phyloP scores from a whole-genome alignment of 2,113 vertebrate genomes.

The Cyprinodon variegatus region DNA sequence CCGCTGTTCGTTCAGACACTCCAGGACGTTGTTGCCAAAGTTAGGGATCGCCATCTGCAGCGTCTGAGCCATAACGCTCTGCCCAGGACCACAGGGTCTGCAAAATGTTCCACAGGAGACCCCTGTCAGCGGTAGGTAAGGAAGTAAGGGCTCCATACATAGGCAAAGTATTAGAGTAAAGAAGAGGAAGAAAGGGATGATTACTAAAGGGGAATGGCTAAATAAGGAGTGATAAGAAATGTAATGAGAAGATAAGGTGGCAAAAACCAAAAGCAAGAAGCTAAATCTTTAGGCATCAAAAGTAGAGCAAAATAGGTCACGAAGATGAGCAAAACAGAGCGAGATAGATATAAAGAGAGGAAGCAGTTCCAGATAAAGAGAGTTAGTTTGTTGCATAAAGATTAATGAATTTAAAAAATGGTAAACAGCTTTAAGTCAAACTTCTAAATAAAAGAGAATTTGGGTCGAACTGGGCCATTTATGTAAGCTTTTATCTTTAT shows the following conservation, averaged over 20 bases:
- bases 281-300: not conserved
- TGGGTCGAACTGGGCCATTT: slow-evolving; percentile 44
- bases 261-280: not conserved
- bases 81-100: slow-evolving; percentile 77
- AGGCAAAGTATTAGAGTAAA: not conserved
- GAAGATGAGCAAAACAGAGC: slow-evolving; percentile 3
- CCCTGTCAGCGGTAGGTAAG: not conserved
- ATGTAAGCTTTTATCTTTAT: slow-evolving; percentile 42
- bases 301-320: not conserved
- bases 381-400: slow-evolving; percentile 27
- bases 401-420: slow-evolving; percentile 51
- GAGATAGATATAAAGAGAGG: not conserved
- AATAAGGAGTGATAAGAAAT: not conserved
- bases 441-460: slow-evolving; percentile 47
- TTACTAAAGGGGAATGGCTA: not conserved
- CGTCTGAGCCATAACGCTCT: slow-evolving; percentile 91
- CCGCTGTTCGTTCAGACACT: slow-evolving; percentile 97
- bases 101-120: not conserved
- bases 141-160: not conserved
- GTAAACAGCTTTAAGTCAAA: slow-evolving; percentile 48
- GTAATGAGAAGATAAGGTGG: not conserved
- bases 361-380: slow-evolving; percentile 6
- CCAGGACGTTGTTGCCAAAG: slow-evolving; percentile 96
- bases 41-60: slow-evolving; percentile 99
- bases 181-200: not conserved